phyloP scores from a whole-genome alignment of 2,797 vertebrate species.

The Hyperoplus lanceolatus region DNA sequence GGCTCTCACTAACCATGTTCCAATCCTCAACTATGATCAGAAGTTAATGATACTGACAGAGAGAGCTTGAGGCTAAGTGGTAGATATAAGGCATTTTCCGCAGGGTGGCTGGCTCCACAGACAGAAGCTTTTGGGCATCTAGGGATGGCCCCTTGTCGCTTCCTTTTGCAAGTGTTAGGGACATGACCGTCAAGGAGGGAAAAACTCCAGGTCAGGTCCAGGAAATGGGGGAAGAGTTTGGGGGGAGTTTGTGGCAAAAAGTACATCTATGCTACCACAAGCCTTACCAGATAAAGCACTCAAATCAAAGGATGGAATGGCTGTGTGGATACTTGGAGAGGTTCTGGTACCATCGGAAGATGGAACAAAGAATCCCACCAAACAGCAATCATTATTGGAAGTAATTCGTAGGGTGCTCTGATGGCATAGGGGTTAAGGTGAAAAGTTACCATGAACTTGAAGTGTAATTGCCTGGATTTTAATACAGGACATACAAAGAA shows the following conservation, averaged over 20 bases:
- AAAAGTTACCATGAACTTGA: too few species aligned
- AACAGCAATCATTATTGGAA: background rate
- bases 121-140: slow-evolving; percentile 9
- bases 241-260: background rate
- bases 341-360: background rate
- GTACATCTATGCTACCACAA: background rate
- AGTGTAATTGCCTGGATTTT: background rate
- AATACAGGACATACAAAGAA: background rate
- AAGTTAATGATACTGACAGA: background rate
- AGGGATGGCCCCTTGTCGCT: too few species aligned
- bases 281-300: background rate
- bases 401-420: too few species aligned
- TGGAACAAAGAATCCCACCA: background rate
- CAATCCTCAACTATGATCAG: slow-evolving; percentile 8
- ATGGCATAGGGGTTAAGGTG: too few species aligned
- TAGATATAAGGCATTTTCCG: slow-evolving; percentile 12
- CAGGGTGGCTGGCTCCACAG: slow-evolving; percentile 18
- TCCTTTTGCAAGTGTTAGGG: background rate
- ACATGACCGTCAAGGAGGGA: background rate
- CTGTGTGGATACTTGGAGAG: too few species aligned
- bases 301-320: background rate
- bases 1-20: slow-evolving; percentile 28
- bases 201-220: background rate
- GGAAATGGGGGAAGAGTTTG: background rate
- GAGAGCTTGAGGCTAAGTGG: slow-evolving; percentile 11